These are phyloP conservation scores for Noctuana brunneofusca DNA, from an alignment of 2,888 invertebrate genomes.

Conservation along the genomic window DNA sequence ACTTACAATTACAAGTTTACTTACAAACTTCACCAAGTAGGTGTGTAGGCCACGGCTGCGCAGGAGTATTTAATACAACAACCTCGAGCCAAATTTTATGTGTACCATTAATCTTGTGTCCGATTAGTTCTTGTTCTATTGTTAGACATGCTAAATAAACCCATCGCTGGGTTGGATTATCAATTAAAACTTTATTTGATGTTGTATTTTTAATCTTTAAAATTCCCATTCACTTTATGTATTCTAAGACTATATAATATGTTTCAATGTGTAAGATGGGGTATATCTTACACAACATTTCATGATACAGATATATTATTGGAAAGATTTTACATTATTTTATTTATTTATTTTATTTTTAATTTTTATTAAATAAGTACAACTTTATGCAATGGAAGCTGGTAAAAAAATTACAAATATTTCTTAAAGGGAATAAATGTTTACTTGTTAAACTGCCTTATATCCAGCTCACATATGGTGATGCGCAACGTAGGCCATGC, in stretches of 20 bases:
- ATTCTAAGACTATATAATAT: too few species aligned
- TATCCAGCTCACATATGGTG: too few species aligned
- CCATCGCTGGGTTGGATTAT: not conserved
- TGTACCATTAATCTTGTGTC: conserved; percentile 22
- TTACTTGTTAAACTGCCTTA: not conserved
- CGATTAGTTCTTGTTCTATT: conserved; percentile 21
- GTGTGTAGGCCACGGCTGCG: conserved; percentile 12
- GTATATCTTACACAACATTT: too few species aligned
- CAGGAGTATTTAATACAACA: conserved; percentile 4
- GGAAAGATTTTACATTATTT: too few species aligned
- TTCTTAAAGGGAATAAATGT: not conserved
- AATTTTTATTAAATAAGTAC: not conserved
- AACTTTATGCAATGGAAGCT: not conserved
- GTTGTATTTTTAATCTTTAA: not conserved
- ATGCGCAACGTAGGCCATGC: too few species aligned
- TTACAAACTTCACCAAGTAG: not conserved
- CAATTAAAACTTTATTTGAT: not conserved
- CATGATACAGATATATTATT: too few species aligned
- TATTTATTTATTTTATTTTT: not conserved
- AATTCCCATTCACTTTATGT: too few species aligned
- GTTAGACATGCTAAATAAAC: conserved; percentile 6
- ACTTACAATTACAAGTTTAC: too few species aligned
- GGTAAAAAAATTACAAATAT: not conserved
- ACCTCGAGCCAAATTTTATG: conserved; percentile 23
- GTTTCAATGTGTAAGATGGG: too few species aligned